phyloP scores from a whole-genome alignment of 2,888 invertebrate genomes.

The Zaprionus obscuricornis region DNA sequence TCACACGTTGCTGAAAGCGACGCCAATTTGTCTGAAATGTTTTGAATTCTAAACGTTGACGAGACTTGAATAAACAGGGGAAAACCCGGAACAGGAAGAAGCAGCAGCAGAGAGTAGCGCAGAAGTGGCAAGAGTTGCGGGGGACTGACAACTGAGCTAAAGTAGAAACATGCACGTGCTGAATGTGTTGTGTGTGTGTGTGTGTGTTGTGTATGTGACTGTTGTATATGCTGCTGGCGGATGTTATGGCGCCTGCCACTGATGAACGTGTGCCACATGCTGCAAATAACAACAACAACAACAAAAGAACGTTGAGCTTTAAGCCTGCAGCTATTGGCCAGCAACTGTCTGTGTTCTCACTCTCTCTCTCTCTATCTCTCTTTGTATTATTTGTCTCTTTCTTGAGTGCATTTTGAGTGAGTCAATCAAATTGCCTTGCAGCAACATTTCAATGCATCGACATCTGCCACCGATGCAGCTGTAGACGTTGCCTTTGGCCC shows the following conservation, averaged over 20 bases:
- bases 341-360: conserved; percentile 2
- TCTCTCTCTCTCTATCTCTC: no score
- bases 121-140: background rate
- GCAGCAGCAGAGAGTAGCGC: no score
- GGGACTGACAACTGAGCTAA: conserved; percentile 29
- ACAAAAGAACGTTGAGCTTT: conserved; percentile 19
- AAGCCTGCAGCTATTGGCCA: conserved; percentile 32
- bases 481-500: no score
- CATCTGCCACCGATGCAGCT: conserved; percentile 23
- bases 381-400: conserved; percentile 48
- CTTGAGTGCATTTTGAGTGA: conserved; percentile 29
- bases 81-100: no score
- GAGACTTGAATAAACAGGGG: conserved; percentile 12
- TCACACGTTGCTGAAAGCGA: conserved; percentile 75
- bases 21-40: conserved; percentile 77
- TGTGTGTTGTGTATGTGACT: conserved; percentile 50
- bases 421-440: conserved; percentile 60
- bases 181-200: conserved; percentile 9
- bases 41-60: conserved; percentile 69
- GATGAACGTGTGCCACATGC: conserved; percentile 30
- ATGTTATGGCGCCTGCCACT: conserved; percentile 3
- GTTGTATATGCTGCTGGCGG: conserved; percentile 2
- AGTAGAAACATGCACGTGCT: conserved; percentile 36
- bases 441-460: conserved; percentile 20
- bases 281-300: background rate